Evolutionary conservation across 2,797 vertebrate genomes (phyloP).

Genomic region (Spea hammondii): DNA sequence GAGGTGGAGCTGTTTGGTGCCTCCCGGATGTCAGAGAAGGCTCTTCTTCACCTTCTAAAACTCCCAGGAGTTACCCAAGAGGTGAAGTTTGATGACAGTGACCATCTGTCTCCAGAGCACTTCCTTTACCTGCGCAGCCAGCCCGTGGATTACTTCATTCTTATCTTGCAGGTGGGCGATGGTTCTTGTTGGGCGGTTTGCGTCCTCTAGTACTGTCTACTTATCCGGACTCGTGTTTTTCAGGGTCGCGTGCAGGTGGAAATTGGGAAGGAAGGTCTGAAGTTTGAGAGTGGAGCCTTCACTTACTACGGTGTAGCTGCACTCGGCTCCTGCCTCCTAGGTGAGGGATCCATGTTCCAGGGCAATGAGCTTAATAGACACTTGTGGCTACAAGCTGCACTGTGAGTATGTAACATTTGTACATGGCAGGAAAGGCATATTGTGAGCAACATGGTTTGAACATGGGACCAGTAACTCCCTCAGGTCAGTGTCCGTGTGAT

Average conservation of each 20-base stretch:
- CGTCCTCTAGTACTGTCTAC: background rate
- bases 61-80: constrained; percentile 91
- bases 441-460: too few relatives aligned
- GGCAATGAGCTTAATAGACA: too few relatives aligned
- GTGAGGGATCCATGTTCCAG: constrained; percentile 59
- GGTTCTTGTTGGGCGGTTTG: too few relatives aligned
- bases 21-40: constrained; percentile 80
- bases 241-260: constrained; percentile 91
- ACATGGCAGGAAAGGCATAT: too few relatives aligned
- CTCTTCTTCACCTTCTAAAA: constrained; percentile 84
- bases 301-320: constrained; percentile 89
- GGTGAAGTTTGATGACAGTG: constrained; percentile 79
- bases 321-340: constrained; percentile 79
- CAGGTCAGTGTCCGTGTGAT: too few relatives aligned
- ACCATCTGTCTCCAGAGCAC: constrained; percentile 77
- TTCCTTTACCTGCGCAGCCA: constrained; percentile 88
- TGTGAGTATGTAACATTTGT: too few relatives aligned
- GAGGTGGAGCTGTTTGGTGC: constrained; percentile 90
- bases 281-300: constrained; percentile 90
- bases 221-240: background rate
- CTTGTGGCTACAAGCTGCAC: background rate
- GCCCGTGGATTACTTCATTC: constrained; percentile 88
- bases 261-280: constrained; percentile 89
- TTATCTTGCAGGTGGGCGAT: constrained; percentile 82
- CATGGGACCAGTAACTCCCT: too few relatives aligned